These are phyloP conservation scores for Lasioglossum oenotherae DNA, from an alignment of 2,888 invertebrate species.

Conservation along the genomic window DNA sequence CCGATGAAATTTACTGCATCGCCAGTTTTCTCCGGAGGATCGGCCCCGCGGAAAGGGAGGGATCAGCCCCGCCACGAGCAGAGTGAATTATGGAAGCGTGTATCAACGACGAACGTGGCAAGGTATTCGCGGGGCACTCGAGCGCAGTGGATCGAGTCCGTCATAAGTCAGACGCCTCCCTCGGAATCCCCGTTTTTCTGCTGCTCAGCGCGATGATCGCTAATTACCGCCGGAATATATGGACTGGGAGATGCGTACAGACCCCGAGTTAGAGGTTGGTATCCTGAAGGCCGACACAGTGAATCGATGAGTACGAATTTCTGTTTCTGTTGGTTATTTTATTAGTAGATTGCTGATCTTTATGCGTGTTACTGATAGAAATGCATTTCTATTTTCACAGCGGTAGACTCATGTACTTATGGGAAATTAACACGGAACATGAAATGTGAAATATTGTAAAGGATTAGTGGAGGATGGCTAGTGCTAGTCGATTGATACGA, in stretches of 20 bases:
- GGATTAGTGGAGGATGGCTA: no score
- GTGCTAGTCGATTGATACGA: no score
- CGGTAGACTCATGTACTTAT: no score
- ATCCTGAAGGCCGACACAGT: background rate
- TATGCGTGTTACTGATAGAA: no score
- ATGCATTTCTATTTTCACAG: no score
- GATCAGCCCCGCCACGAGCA: background rate
- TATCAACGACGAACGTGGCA: constrained; percentile 9
- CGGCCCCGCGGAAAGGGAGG: background rate
- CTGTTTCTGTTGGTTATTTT: background rate
- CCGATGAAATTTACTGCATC: constrained; percentile 65
- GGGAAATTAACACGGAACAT: no score
- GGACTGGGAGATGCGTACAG: background rate
- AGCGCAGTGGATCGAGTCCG: background rate
- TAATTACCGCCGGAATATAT: background rate
- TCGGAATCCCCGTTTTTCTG: background rate
- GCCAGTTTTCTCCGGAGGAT: constrained; percentile 30
- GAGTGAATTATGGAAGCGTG: constrained; percentile 30
- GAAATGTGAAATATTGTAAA: no score
- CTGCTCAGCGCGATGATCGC: background rate
- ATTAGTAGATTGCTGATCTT: no score
- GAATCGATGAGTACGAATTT: background rate
- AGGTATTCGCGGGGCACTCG: background rate
- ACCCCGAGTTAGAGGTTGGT: background rate
- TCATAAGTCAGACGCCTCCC: background rate